These are phyloP conservation scores for Ceratina japonica DNA, from an alignment of 1,140 invertebrate species.

Conservation along the genomic window DNA sequence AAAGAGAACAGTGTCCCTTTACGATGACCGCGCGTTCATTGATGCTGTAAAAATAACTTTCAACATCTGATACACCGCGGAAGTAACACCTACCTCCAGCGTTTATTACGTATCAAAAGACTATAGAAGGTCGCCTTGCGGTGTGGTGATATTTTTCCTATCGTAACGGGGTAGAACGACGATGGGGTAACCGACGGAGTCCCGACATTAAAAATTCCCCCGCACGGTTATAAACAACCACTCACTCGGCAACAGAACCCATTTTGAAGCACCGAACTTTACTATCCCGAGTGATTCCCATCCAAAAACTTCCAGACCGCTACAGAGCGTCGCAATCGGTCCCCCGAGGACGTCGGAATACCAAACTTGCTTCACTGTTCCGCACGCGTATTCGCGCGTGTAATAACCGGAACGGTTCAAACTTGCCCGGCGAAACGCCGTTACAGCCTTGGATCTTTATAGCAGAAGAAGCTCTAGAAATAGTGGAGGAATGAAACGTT, in stretches of 20 bases:
- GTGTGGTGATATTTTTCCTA: not conserved
- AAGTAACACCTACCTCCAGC: not conserved
- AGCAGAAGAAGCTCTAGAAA: not conserved
- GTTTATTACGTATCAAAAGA: not conserved
- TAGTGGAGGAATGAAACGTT: slow-evolving; percentile 48
- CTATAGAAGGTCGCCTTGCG: not conserved
- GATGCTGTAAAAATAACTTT: not conserved
- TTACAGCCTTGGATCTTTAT: slow-evolving; percentile 37
- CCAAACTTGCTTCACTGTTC: not conserved
- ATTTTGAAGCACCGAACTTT: not conserved
- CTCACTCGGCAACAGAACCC: not conserved
- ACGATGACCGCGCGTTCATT: not conserved
- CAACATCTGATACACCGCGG: too few species aligned
- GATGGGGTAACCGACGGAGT: not conserved
- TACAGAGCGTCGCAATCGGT: not conserved
- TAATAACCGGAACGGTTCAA: slow-evolving; percentile 32
- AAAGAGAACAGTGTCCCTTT: not conserved
- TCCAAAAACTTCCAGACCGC: not conserved
- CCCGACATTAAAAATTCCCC: too few species aligned
- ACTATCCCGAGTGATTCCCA: accelerated
- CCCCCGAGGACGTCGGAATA: not conserved
- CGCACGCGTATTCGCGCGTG: slow-evolving; percentile 16
- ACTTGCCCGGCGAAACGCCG: slow-evolving; percentile 32
- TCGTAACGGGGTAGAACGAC: too few species aligned
- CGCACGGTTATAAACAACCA: too few species aligned